Conservation (phyloP, 2,888 invertebrate genomes). For the Malachius bipustulatus region DNA sequence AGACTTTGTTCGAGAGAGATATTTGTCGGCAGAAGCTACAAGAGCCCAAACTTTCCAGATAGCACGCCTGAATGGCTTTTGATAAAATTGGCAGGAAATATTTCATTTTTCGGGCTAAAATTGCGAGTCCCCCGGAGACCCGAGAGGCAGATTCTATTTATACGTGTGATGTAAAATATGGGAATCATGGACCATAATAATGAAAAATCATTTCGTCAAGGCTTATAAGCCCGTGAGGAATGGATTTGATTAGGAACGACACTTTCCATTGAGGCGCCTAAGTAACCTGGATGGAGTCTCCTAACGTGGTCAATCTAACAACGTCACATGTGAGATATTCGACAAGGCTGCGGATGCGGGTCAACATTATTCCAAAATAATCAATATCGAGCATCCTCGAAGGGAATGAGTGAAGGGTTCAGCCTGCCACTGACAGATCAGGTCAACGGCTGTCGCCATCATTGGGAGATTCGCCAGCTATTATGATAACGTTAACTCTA, state of each 20-base stretch:
- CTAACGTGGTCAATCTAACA: constrained; percentile 3
- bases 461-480: no score
- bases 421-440: neutral
- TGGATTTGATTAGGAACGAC: constrained; percentile 1
- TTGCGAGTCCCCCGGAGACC: no score
- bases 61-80: no score
- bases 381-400: neutral
- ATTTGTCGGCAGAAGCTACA: no score
- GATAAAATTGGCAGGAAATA: no score
- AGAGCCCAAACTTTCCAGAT: no score
- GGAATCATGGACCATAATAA: neutral
- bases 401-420: neutral
- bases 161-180: neutral
- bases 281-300: neutral
- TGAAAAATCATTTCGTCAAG: neutral
- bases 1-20: no score
- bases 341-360: neutral
- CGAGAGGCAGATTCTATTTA: no score
- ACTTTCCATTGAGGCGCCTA: constrained; percentile 2
- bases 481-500: no score
- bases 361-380: constrained; percentile 1
- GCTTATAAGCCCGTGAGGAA: neutral
- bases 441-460: neutral
- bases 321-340: constrained; percentile 3
- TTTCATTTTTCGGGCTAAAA: no score